A percentile compares a stretch with the other conserved stretches of the same genome.
Conservation (phyloP, 2,797 vertebrate genomes). For the Caiman crocodilus region DNA sequence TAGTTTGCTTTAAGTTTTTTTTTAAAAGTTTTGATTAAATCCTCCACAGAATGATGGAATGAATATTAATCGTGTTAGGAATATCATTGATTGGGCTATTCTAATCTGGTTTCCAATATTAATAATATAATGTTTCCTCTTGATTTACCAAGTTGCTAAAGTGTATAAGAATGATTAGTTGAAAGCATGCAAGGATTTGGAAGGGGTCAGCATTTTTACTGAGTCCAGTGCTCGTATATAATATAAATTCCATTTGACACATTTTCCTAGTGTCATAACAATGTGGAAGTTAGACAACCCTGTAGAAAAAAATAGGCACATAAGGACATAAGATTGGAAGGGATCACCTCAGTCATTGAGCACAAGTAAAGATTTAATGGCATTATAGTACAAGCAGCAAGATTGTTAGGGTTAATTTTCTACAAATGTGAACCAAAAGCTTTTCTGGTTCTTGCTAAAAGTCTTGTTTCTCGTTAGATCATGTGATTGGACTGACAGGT, state of each 20-base stretch:
- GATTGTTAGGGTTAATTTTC: not conserved
- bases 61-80: not conserved
- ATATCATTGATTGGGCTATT: not conserved
- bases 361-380: not conserved
- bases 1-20: not conserved
- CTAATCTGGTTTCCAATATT: not conserved
- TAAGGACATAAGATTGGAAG: too few species aligned
- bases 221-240: not conserved
- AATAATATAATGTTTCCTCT: not conserved
- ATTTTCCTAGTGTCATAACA: too few species aligned
- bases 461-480: not conserved
- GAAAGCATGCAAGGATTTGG: not conserved
- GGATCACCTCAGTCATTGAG: too few species aligned
- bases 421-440: not conserved
- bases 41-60: not conserved
- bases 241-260: too few species aligned
- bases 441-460: not conserved
- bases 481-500: not conserved
- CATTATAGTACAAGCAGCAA: not conserved
- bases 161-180: not conserved
- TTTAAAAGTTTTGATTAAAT: not conserved
- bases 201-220: not conserved
- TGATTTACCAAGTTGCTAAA: not conserved
- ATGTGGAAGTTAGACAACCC: too few species aligned
- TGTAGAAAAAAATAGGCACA: not conserved